Conservation (phyloP, 1,140 invertebrate species). For the Drosophila dunni region DNA sequence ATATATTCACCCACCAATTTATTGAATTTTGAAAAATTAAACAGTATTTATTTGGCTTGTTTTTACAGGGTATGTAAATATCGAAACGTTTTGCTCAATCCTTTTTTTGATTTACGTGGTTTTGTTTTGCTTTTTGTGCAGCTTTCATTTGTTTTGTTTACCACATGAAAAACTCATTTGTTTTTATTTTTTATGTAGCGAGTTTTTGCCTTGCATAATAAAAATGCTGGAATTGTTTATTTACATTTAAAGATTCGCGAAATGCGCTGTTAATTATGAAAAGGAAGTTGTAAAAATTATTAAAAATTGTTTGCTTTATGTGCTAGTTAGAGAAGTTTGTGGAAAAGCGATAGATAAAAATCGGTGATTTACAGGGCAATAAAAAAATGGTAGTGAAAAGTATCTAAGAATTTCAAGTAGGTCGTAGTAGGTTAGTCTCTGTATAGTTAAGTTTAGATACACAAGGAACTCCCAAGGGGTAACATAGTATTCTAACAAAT, state of each 20-base stretch:
- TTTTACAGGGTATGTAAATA: background rate
- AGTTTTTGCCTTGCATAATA: background rate
- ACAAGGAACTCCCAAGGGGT: too few species aligned
- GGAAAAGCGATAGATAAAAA: background rate
- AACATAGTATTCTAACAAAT: too few species aligned
- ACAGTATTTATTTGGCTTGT: background rate
- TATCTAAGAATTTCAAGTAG: too few species aligned
- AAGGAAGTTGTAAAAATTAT: too few species aligned
- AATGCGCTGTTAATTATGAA: background rate
- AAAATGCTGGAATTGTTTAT: background rate
- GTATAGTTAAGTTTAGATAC: too few species aligned
- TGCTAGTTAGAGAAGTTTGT: too few species aligned
- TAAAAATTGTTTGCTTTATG: too few species aligned
- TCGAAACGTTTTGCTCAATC: background rate
- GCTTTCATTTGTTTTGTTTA: constrained; percentile 36
- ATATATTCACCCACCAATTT: background rate
- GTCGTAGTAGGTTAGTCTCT: too few species aligned
- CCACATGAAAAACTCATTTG: constrained; percentile 28
- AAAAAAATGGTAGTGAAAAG: too few species aligned
- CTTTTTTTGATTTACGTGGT: constrained; percentile 34
- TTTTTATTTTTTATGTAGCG: constrained; percentile 21
- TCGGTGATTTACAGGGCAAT: background rate
- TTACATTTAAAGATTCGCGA: background rate
- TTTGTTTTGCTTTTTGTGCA: constrained; percentile 24
- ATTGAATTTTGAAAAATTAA: background rate